Evolutionary conservation across 2,113 vertebrate species (phyloP).

Genomic region (Pristiophorus japonicus): DNA sequence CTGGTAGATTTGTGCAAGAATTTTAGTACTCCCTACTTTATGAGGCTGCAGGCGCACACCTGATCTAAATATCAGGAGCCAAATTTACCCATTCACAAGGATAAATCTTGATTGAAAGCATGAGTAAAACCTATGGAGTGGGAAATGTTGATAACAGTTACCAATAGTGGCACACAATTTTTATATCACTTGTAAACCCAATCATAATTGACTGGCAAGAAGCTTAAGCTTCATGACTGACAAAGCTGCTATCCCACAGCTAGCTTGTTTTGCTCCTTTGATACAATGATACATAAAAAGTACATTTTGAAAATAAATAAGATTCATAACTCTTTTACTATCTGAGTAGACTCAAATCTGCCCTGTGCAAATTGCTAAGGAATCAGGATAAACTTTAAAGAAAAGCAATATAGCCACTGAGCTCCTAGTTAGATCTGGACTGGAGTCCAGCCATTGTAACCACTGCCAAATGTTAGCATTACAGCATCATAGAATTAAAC

Average conservation of each 20-base stretch:
- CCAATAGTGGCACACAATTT: not conserved
- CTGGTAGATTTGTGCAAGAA: not conserved
- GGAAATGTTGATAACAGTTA: not conserved
- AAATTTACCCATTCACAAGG: not conserved
- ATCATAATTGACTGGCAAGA: not conserved
- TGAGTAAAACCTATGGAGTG: not conserved
- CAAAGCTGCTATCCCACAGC: not conserved
- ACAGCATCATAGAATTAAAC: not conserved
- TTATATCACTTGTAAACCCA: not conserved
- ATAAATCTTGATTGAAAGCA: not conserved
- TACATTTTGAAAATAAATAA: not conserved
- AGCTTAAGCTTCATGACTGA: not conserved
- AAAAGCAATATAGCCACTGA: not conserved
- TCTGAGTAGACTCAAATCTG: too few relatives aligned
- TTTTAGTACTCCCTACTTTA: not conserved
- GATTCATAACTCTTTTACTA: not conserved
- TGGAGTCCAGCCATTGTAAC: not conserved
- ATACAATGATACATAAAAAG: not conserved
- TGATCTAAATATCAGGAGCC: not conserved
- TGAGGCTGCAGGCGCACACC: not conserved
- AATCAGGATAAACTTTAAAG: not conserved
- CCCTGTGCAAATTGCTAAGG: not conserved
- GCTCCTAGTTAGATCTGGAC: not conserved
- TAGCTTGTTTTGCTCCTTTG: not conserved
- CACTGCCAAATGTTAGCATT: conserved; percentile 8